phyloP scores from a whole-genome alignment of 2,888 invertebrate genomes.

The Anarsia innoxiella region DNA sequence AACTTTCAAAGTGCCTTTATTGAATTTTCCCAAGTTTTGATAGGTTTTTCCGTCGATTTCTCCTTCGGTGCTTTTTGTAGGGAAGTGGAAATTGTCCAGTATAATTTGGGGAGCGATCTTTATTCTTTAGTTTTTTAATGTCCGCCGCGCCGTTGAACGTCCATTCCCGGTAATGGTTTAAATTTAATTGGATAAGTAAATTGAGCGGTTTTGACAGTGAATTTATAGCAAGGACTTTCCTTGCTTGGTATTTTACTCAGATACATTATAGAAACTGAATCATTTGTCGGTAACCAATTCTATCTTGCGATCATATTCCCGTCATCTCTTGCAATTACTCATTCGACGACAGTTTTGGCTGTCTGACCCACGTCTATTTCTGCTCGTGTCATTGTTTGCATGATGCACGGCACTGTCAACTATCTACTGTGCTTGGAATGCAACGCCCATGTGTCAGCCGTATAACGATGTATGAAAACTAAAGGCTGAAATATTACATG shows the following conservation, averaged over 20 bases:
- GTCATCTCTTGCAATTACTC: constrained; percentile 17
- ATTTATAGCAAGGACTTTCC: too few species aligned
- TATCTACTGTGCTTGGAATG: too few species aligned
- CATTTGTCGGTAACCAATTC: too few species aligned
- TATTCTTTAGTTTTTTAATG: too few species aligned
- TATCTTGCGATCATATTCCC: constrained; percentile 7
- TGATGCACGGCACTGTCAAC: constrained; percentile 34
- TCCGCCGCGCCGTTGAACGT: too few species aligned
- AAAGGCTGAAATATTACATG: too few species aligned
- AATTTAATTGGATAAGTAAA: too few species aligned
- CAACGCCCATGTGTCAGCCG: constrained; percentile 12
- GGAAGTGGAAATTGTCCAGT: constrained; percentile 49
- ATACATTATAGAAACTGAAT: too few species aligned
- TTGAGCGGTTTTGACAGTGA: too few species aligned
- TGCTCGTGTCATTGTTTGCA: constrained; percentile 40
- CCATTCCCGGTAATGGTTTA: too few species aligned
- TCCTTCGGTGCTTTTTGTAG: constrained; percentile 51
- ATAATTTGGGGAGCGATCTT: constrained; percentile 52
- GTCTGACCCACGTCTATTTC: constrained; percentile 35
- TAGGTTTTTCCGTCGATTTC: constrained; percentile 71
- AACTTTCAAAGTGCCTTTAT: constrained; percentile 72
- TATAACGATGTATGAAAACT: too few species aligned
- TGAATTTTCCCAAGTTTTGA: constrained; percentile 74
- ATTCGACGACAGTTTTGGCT: constrained; percentile 22
- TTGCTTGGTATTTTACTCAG: too few species aligned